Base-by-base conservation (phyloP, 2,797 vertebrate genomes). In the Diceros bicornis region DNA sequence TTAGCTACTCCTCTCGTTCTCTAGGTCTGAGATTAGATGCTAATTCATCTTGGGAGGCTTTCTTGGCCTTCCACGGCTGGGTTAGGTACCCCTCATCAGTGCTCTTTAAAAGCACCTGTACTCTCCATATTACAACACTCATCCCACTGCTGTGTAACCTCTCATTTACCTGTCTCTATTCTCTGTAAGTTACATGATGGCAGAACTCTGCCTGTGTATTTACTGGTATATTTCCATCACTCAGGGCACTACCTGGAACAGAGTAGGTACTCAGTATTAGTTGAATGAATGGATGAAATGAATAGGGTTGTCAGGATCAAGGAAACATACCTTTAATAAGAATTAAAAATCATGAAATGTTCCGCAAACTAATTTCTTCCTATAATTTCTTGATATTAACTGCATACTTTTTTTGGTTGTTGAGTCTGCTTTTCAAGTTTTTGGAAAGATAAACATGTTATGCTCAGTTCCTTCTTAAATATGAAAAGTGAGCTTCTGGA, bases 321-420 rank as follows among this genome's bases (percentile, higher is more conserved):
- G 44, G 34, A 52, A 90, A 85, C 10, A 61, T 7, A n/a, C 1
- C 2, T 79, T 55, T 75, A 41, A 37, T 66, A 50, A 85, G 32
- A 92, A 92, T 81, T 79, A 89, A 92, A 85, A 74, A 57, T 29
- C 34, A 86, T 55, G 7, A 92, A 79, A 62, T 89, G 37, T 2
- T 79, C 50, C 52, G 66, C 64, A 61, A 77, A 77, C 7, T 20
- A 71, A 61, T 55, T 74, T 90, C 32, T 93, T 77, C 32, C 47
- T 57, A 52, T 37, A 89, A 18, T 61, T 27, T 81, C 18, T 68
- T 89, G 32, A 78, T 55, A 85, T 52, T 64, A 92, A 29, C 21
- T 52, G 6, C 25, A 79, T 61, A 55, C 16, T n/a, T 89, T 21
- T 69, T 47, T 55, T 25, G 18, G 25, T 52, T 84, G n/a, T 10